Evolutionary conservation across 2,888 invertebrate species (phyloP).

Genomic region (Asteroscopus sphinx): DNA sequence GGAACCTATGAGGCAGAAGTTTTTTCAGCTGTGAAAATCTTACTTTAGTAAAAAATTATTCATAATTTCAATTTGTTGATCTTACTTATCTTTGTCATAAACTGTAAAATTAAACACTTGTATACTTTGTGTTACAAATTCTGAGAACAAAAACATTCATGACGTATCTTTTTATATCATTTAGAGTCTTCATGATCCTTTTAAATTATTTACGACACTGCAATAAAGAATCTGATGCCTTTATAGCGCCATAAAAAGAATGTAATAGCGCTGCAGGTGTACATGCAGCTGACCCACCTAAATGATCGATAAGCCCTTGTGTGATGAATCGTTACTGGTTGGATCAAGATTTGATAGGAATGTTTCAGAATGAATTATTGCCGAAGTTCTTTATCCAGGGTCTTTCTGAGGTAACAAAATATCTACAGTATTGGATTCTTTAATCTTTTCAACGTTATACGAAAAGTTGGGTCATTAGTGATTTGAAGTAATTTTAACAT

Average conservation of each 20-base stretch:
- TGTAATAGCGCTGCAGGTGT: constrained; percentile 73
- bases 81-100: constrained; percentile 7
- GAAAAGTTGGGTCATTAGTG: too few species aligned
- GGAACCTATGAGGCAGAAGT: neutral
- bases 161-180: constrained; percentile 56
- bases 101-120: constrained; percentile 9
- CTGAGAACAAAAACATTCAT: constrained; percentile 46
- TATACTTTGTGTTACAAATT: constrained; percentile 25
- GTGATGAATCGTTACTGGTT: constrained; percentile 11
- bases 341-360: constrained; percentile 8
- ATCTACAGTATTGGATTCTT: too few species aligned
- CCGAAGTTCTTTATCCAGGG: too few species aligned
- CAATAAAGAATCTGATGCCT: constrained; percentile 73
- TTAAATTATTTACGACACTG: constrained; percentile 80
- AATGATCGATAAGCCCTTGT: constrained; percentile 16
- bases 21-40: constrained; percentile 13
- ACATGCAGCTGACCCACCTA: constrained; percentile 54
- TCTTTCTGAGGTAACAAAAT: too few species aligned
- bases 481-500: too few species aligned
- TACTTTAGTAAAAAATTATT: constrained; percentile 3
- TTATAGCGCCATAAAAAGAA: constrained; percentile 77
- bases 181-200: constrained; percentile 50
- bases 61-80: constrained; percentile 14
- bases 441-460: too few species aligned
- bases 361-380: neutral